These are phyloP conservation scores for Gasterosteus nipponicus DNA, from an alignment of 2,113 vertebrate genomes.

Conservation along the genomic window DNA sequence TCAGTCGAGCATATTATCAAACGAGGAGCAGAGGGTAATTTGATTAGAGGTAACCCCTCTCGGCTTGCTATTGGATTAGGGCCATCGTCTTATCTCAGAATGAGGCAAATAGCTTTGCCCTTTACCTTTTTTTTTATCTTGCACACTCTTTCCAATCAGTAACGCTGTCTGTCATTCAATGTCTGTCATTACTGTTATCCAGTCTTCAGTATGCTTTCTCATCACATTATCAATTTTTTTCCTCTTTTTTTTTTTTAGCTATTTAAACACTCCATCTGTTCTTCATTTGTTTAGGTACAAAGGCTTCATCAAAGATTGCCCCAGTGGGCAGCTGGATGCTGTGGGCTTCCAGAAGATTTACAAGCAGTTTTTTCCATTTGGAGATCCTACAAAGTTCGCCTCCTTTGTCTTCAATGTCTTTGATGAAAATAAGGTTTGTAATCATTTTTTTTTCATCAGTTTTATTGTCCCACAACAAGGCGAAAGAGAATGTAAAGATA, in stretches of 20 bases:
- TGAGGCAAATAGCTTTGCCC: constrained; percentile 69
- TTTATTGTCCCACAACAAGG: background rate
- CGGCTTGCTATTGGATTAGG: constrained; percentile 65
- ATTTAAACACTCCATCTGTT: background rate
- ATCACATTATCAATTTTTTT: background rate
- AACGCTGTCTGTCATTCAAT: background rate
- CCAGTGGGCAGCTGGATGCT: constrained; percentile 93
- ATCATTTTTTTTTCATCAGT: background rate
- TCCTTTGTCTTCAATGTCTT: constrained; percentile 98
- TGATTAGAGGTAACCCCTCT: constrained; percentile 67
- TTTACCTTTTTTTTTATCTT: constrained; percentile 59
- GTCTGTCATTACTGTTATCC: background rate
- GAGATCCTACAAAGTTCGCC: constrained; percentile 96
- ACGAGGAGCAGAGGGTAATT: constrained; percentile 65
- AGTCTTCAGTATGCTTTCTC: constrained; percentile 12
- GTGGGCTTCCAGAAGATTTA: constrained; percentile 98
- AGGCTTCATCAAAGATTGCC: constrained; percentile 97
- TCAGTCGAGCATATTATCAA: constrained; percentile 65
- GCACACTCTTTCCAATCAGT: constrained; percentile 26
- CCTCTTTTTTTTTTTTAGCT: background rate
- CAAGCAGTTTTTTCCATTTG: constrained; percentile 96
- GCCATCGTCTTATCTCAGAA: constrained; percentile 68
- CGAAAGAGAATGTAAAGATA: background rate
- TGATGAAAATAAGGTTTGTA: constrained; percentile 93
- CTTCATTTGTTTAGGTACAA: constrained; percentile 87